Percentiles rank a stretch among this genome's conserved stretches.
These are phyloP conservation scores for Prionailurus viverrinus DNA, from an alignment of 2,113 vertebrate species.

Conservation along the genomic window DNA sequence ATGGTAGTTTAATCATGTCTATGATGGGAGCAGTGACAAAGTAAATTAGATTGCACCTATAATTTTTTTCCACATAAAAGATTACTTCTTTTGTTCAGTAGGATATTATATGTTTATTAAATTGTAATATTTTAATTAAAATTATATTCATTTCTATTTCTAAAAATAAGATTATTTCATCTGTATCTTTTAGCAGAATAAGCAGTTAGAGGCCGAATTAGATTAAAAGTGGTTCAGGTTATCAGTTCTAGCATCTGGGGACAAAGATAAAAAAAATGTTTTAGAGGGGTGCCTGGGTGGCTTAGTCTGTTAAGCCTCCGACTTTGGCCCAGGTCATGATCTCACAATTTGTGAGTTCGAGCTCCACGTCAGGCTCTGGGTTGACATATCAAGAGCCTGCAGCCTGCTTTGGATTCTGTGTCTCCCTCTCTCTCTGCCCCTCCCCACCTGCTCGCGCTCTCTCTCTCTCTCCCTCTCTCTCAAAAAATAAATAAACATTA, in stretches of 20 bases:
- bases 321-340: too few species aligned
- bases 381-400: too few species aligned
- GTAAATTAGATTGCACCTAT: neutral
- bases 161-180: neutral
- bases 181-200: neutral
- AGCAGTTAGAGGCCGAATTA: neutral
- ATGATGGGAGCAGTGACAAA: neutral
- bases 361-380: too few species aligned
- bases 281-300: neutral
- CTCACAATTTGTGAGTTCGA: too few species aligned
- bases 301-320: too few species aligned
- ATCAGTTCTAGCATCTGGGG: neutral
- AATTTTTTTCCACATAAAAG: neutral
- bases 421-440: too few species aligned
- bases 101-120: neutral
- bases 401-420: too few species aligned
- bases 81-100: neutral
- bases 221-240: neutral
- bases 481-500: too few species aligned
- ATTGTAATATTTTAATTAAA: neutral
- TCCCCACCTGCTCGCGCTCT: fast-evolving
- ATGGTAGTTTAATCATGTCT: neutral
- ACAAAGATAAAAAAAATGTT: neutral
- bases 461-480: too few species aligned
- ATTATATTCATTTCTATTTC: neutral